phyloP scores from a whole-genome alignment of 2,888 invertebrate genomes.

The Pelosia muscerda region DNA sequence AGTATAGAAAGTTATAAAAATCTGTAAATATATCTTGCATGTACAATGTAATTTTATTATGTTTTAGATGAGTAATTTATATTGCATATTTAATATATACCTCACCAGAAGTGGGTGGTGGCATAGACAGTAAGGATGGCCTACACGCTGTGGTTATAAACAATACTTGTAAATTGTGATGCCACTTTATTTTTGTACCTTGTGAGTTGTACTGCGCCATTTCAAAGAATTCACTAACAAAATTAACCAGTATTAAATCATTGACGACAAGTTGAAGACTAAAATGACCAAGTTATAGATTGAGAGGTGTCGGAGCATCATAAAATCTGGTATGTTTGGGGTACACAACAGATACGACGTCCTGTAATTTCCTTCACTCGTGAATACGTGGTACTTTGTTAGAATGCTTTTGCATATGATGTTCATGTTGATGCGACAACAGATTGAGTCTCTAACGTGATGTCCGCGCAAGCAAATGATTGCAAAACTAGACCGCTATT shows the following conservation, averaged over 20 bases:
- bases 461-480: neutral
- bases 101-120: constrained; percentile 58
- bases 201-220: constrained; percentile 52
- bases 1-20: constrained; percentile 60
- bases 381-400: neutral
- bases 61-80: constrained; percentile 61
- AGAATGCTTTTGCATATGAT: neutral
- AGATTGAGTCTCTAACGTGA: neutral
- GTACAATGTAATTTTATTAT: constrained; percentile 66
- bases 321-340: constrained; percentile 19
- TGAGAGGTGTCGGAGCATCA: constrained; percentile 16
- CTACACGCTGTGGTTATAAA: constrained; percentile 55
- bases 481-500: neutral
- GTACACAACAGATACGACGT: neutral
- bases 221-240: constrained; percentile 56
- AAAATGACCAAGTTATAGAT: constrained; percentile 19
- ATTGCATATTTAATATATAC: constrained; percentile 56
- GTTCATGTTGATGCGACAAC: neutral
- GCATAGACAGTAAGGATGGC: constrained; percentile 57
- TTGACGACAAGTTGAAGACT: constrained; percentile 35
- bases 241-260: constrained; percentile 69
- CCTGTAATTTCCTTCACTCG: neutral
- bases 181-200: constrained; percentile 66
- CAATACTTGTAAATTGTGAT: constrained; percentile 33
- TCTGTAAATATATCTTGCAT: constrained; percentile 73